These are phyloP conservation scores for Polyergus mexicanus DNA, from an alignment of 1,140 invertebrate species.

Conservation along the genomic window DNA sequence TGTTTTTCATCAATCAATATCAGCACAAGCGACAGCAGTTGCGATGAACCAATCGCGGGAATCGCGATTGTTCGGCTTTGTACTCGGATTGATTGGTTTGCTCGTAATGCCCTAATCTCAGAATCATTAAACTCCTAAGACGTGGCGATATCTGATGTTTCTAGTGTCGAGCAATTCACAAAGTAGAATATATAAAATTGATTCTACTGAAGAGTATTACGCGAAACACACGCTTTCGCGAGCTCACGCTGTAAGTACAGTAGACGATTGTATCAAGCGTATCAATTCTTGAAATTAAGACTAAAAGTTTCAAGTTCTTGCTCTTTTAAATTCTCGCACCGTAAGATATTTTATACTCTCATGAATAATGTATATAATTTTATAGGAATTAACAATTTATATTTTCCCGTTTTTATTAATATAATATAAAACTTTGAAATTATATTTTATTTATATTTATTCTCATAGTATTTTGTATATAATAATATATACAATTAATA, in stretches of 20 bases:
- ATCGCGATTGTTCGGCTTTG: slow-evolving; percentile 43
- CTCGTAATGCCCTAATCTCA: slow-evolving; percentile 43
- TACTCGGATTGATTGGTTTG: slow-evolving; percentile 46
- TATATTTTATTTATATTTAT: background rate
- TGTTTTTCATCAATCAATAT: slow-evolving; percentile 52
- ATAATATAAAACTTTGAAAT: background rate
- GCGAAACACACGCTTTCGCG: slow-evolving; percentile 19
- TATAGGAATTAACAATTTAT: slow-evolving; percentile 18
- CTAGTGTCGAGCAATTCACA: background rate
- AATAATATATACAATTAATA: too few relatives aligned
- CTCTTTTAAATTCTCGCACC: background rate
- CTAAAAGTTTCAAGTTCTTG: slow-evolving; percentile 7
- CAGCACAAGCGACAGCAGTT: slow-evolving; percentile 16
- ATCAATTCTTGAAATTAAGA: slow-evolving; percentile 8
- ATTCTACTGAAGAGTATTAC: slow-evolving; percentile 12
- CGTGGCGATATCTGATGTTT: background rate
- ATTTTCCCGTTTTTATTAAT: background rate
- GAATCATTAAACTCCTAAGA: slow-evolving; percentile 43
- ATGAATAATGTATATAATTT: slow-evolving; percentile 24
- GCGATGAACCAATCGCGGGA: slow-evolving; percentile 34
- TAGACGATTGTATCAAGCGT: background rate
- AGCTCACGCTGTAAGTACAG: too few relatives aligned
- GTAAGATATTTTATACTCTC: slow-evolving; percentile 15
- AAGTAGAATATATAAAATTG: slow-evolving; percentile 21
- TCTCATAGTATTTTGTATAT: background rate